Evolutionary conservation across 2,797 vertebrate genomes (phyloP).

Genomic region (Pseudomugil gertrudae): DNA sequence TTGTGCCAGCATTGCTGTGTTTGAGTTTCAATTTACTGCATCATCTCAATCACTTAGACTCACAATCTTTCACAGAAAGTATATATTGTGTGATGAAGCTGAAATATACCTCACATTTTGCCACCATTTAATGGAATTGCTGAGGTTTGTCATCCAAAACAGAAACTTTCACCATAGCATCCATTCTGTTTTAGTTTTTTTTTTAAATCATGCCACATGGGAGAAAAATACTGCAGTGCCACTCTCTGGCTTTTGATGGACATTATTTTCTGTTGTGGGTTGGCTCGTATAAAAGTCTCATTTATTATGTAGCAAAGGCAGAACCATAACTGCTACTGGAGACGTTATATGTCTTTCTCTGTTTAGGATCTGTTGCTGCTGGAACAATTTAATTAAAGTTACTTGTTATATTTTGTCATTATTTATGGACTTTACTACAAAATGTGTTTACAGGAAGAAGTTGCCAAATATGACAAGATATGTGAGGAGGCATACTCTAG

Average conservation of each 20-base stretch:
- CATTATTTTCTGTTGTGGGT: slow-evolving; percentile 57
- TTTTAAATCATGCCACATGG: slow-evolving; percentile 36
- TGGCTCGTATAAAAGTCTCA: slow-evolving; percentile 41
- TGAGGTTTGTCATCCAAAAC: slow-evolving; percentile 55
- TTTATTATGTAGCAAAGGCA: slow-evolving; percentile 44
- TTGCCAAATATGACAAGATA: slow-evolving; percentile 89
- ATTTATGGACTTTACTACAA: background rate
- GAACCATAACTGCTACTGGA: slow-evolving; percentile 24
- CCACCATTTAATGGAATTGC: slow-evolving; percentile 38
- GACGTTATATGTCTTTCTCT: slow-evolving; percentile 8
- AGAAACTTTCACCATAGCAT: slow-evolving; percentile 50
- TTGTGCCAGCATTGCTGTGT: slow-evolving; percentile 54
- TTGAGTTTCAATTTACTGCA: slow-evolving; percentile 70
- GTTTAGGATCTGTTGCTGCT: background rate
- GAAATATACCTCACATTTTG: slow-evolving; percentile 52
- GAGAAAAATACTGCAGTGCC: slow-evolving; percentile 37
- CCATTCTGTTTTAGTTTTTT: slow-evolving; percentile 38
- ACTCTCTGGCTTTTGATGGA: slow-evolving; percentile 54
- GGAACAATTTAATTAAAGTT: slow-evolving; percentile 17
- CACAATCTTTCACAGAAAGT: slow-evolving; percentile 47
- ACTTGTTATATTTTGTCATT: slow-evolving; percentile 10
- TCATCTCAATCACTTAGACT: slow-evolving; percentile 43
- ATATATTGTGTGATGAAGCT: slow-evolving; percentile 56
- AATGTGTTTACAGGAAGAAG: slow-evolving; percentile 87
- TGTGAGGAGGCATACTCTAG: slow-evolving; percentile 92